phyloP scores from a whole-genome alignment of 2,888 invertebrate genomes.

The Ophraella communa region DNA sequence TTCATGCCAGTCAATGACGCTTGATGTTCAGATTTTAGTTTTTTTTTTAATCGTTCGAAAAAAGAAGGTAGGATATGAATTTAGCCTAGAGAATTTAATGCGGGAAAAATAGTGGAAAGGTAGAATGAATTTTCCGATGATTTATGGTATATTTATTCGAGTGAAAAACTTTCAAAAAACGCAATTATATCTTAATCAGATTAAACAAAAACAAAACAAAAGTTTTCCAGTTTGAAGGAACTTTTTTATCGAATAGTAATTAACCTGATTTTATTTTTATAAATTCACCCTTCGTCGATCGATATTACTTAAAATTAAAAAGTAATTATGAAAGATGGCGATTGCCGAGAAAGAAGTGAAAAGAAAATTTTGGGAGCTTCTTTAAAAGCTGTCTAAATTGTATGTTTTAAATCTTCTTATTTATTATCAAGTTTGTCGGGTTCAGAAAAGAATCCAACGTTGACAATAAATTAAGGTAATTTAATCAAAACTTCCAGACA shows the following conservation, averaged over 20 bases:
- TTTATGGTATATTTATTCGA: no score
- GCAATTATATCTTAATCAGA: slow-evolving; percentile 32
- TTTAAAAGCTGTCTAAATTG: neutral
- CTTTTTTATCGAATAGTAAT: slow-evolving; percentile 17
- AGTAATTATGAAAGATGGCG: neutral
- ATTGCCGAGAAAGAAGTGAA: neutral
- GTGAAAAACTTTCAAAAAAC: slow-evolving; percentile 22
- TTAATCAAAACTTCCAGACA: neutral
- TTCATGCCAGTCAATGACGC: no score
- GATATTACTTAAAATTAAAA: slow-evolving; percentile 10
- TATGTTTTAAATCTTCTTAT: neutral
- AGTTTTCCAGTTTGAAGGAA: slow-evolving; percentile 13
- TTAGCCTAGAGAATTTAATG: no score
- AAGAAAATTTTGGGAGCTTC: neutral
- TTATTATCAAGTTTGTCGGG: neutral
- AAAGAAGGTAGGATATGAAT: no score
- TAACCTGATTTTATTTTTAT: slow-evolving; percentile 17
- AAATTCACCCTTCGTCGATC: slow-evolving; percentile 8
- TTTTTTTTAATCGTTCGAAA: no score
- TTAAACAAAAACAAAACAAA: slow-evolving; percentile 29
- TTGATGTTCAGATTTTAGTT: no score
- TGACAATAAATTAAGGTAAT: neutral
- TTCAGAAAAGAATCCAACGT: neutral
- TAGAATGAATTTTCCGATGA: no score
- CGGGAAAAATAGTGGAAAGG: no score